Conservation (phyloP, 2,888 invertebrate genomes). For the Galerucella nymphaeae region DNA sequence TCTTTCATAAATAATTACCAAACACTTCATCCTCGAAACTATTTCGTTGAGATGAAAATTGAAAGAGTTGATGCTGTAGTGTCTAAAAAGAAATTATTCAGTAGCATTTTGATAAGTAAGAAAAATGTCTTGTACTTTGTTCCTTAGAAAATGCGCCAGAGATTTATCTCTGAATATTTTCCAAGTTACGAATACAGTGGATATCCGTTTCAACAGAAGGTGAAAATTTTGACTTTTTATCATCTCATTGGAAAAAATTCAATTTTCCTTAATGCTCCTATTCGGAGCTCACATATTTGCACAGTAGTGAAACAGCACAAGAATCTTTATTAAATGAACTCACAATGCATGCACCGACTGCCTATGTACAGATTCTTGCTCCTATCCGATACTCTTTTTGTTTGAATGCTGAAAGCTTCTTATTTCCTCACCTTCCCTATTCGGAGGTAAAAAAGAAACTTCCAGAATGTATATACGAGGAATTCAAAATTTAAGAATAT, state of each 20-base stretch:
- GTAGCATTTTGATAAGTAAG: neutral
- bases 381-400: slow-evolving; percentile 12
- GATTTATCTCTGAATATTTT: no score
- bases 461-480: neutral
- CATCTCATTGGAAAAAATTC: slow-evolving; percentile 13
- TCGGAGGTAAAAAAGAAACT: slow-evolving; percentile 11
- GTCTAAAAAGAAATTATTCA: neutral
- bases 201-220: neutral
- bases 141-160: neutral
- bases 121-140: neutral
- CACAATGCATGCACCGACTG: slow-evolving; percentile 27
- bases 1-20: slow-evolving; percentile 31
- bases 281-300: slow-evolving; percentile 9
- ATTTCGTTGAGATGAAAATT: slow-evolving; percentile 20
- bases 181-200: no score
- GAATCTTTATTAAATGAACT: slow-evolving; percentile 33
- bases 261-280: slow-evolving; percentile 24
- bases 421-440: slow-evolving; percentile 29
- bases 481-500: neutral
- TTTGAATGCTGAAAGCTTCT: slow-evolving; percentile 23
- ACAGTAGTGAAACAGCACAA: slow-evolving; percentile 26
- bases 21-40: slow-evolving; percentile 25
- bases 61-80: no score
- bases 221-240: neutral
- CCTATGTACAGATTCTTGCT: slow-evolving; percentile 23